phyloP scores from a whole-genome alignment of 64 coral and sea anemone genomes.

The Acropora yongei region DNA sequence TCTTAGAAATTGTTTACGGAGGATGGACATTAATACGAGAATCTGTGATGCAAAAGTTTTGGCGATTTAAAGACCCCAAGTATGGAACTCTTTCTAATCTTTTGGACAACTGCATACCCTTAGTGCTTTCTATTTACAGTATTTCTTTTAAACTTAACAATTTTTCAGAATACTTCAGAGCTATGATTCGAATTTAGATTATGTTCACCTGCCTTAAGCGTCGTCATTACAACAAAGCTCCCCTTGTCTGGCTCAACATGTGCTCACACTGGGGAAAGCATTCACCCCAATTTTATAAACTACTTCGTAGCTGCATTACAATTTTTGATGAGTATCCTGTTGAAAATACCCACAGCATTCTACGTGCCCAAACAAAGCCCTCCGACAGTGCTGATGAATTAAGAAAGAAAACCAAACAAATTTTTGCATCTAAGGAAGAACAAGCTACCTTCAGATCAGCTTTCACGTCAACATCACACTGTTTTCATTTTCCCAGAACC shows the following conservation, averaged over 20 bases:
- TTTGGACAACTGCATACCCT: neutral
- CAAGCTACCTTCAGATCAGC: neutral
- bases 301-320: neutral
- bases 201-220: constrained; percentile 57
- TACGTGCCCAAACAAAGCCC: constrained; percentile 41
- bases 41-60: constrained; percentile 4
- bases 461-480: neutral
- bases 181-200: constrained; percentile 38
- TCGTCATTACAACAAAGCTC: constrained; percentile 61
- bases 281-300: constrained; percentile 6
- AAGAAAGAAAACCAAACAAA: neutral
- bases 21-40: constrained; percentile 9
- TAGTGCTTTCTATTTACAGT: too few relatives aligned
- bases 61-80: neutral
- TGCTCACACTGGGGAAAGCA: constrained; percentile 53
- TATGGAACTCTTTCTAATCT: constrained; percentile 43
- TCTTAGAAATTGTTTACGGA: constrained; percentile 19
- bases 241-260: constrained; percentile 31
- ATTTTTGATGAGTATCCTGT: constrained; percentile 68
- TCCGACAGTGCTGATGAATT: constrained; percentile 41
- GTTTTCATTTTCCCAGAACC: neutral
- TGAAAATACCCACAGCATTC: constrained; percentile 56
- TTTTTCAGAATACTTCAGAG: constrained; percentile 48
- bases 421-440: neutral
- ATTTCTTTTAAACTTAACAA: constrained; percentile 18